These are phyloP conservation scores for Cyclopterus lumpus DNA, from an alignment of 2,797 vertebrate species.

Conservation along the genomic window DNA sequence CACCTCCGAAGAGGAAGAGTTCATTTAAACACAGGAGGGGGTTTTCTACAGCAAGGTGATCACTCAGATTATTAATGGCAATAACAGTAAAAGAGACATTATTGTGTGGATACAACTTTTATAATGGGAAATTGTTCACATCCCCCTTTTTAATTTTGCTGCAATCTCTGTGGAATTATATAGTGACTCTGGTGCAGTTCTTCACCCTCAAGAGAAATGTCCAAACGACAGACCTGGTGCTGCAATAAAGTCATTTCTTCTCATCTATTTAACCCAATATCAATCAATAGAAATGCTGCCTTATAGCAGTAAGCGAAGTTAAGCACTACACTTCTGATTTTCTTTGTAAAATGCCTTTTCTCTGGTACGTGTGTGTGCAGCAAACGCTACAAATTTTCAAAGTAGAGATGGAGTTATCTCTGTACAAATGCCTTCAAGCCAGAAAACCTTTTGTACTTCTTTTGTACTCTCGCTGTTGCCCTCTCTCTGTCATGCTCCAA, in stretches of 20 bases:
- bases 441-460: constrained; percentile 51
- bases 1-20: background rate
- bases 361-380: constrained; percentile 19
- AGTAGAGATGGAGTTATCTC: constrained; percentile 45
- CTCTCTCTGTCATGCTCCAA: constrained; percentile 46
- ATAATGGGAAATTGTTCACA: background rate
- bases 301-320: constrained; percentile 21
- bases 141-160: background rate
- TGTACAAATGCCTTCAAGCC: constrained; percentile 64
- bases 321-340: constrained; percentile 22
- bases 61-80: background rate
- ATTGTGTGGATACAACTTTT: background rate
- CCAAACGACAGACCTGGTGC: constrained; percentile 1
- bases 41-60: background rate
- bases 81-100: background rate
- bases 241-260: background rate
- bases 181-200: background rate
- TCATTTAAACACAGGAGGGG: background rate
- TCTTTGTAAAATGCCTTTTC: constrained; percentile 29
- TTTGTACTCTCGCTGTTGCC: constrained; percentile 33
- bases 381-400: constrained; percentile 43
- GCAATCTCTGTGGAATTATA: background rate
- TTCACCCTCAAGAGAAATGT: background rate
- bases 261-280: background rate
- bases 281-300: constrained; percentile 41